Base-by-base conservation (phyloP, 2,888 invertebrate species). In the Phragmatobia fuliginosa region DNA sequence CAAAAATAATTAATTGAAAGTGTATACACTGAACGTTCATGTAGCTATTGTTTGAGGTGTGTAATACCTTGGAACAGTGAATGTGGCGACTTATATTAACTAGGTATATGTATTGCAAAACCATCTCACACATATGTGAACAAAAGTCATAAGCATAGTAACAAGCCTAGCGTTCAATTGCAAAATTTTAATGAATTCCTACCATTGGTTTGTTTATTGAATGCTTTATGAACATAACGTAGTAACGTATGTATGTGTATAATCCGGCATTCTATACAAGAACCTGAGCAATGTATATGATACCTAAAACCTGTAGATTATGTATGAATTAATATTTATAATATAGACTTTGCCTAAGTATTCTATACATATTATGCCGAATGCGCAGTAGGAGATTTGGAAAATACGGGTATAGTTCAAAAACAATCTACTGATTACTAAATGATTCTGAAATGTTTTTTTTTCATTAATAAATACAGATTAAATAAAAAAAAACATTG, bases 101-200 rank as follows among this genome's bases (percentile, higher is more conserved):
- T n/a, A n/a, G n/a, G n/a, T 69, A 66, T 70, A 60, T 69, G 45
- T 38, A 72, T 79, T 73, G 68, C 76, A 68, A 73, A 78, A 76
- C 32, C 66, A 62, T 68, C 69, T 66, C 62, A 58, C 62, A 66
- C n/a, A 70, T 62, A 62, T 62, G 66, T 52, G 49, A 62, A 60
- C 45, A 36, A 56, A 56, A 28, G 52, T 2, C n/a, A 67, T 56
- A 66, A 56, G 60, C 58, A 32, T 41, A 31, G 25, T 28, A 25
- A 18, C 58, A 28, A 64, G 45, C 25, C 16, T n/a, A 21, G 63
- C n/a, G n/a, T 32, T 33, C 25, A 64, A 36, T 25, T 56, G 28
- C 28, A 56, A 25, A 33, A 32, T 64, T 16, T 52, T 32, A 18
- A 52, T n/a, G 25, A 52, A 64, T 52, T 49, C 49, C 25, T 52